phyloP scores from a whole-genome alignment of 2,113 vertebrate genomes.

The Triplophysa tibetana region DNA sequence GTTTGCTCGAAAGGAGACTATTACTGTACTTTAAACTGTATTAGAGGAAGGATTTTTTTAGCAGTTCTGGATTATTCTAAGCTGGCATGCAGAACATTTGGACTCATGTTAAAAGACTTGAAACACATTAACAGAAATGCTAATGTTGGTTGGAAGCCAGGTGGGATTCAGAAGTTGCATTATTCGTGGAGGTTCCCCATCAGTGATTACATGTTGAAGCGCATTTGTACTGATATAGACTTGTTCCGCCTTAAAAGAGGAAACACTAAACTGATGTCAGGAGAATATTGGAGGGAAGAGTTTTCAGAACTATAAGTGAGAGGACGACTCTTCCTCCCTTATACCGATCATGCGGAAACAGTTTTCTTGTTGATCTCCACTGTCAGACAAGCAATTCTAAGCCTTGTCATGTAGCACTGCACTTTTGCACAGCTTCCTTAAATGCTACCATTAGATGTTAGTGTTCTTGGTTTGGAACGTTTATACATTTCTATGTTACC shows the following conservation, averaged over 20 bases:
- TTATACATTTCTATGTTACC: not conserved
- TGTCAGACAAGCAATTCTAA: not conserved
- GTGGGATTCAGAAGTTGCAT: not conserved
- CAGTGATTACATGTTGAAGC: not conserved
- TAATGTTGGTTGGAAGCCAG: not conserved
- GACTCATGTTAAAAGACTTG: not conserved
- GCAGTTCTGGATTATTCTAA: not conserved
- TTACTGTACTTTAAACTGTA: not conserved
- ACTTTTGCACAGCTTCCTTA: not conserved
- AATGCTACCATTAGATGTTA: not conserved
- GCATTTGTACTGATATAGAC: not conserved
- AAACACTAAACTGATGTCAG: conserved; percentile 3
- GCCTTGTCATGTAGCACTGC: not conserved
- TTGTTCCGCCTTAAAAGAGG: not conserved
- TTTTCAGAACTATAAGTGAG: not conserved
- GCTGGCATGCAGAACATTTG: not conserved
- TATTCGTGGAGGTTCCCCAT: not conserved
- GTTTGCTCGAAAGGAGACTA: not conserved
- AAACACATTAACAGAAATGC: not conserved
- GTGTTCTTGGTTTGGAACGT: not conserved
- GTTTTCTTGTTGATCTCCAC: not conserved
- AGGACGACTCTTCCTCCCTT: no score
- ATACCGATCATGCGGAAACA: not conserved
- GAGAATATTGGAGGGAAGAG: not conserved
- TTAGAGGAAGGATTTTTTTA: not conserved